Evolutionary conservation across 2,113 vertebrate species (phyloP).

Genomic region (Maccullochella peelii): DNA sequence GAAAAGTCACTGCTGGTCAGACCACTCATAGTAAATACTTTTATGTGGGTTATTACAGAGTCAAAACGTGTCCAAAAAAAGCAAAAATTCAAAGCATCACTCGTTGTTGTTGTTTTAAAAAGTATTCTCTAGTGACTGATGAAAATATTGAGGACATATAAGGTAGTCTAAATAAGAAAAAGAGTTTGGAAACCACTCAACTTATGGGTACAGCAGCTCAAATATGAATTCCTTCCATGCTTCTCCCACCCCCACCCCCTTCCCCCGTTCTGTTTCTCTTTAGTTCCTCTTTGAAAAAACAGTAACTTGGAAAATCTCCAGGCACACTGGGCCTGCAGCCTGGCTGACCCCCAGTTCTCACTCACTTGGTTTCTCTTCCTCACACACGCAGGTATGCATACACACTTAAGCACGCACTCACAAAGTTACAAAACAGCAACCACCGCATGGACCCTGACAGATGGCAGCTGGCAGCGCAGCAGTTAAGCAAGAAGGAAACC

Average conservation of each 20-base stretch:
- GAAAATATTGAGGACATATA: background rate
- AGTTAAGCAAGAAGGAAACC: constrained; percentile 40
- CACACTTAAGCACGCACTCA: constrained; percentile 37
- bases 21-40: background rate
- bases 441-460: constrained; percentile 63
- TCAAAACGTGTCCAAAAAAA: constrained; percentile 1
- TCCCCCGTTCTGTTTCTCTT: constrained; percentile 64
- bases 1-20: constrained; percentile 15
- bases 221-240: constrained; percentile 73
- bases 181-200: constrained; percentile 10
- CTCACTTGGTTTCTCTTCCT: constrained; percentile 53
- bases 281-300: constrained; percentile 60
- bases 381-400: constrained; percentile 38
- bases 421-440: constrained; percentile 60
- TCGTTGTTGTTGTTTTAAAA: background rate
- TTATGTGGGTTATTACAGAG: background rate
- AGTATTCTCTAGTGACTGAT: background rate
- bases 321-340: constrained; percentile 72
- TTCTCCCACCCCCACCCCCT: constrained; percentile 31
- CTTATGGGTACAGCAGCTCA: constrained; percentile 44
- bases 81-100: background rate
- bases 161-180: constrained; percentile 1
- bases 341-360: constrained; percentile 70
- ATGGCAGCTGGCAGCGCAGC: constrained; percentile 57
- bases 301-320: constrained; percentile 74